A percentile compares a stretch with the other conserved stretches of the same genome.
Evolutionary conservation across 2,113 vertebrate species (phyloP).

Genomic region (Cyanoliseus patagonus): DNA sequence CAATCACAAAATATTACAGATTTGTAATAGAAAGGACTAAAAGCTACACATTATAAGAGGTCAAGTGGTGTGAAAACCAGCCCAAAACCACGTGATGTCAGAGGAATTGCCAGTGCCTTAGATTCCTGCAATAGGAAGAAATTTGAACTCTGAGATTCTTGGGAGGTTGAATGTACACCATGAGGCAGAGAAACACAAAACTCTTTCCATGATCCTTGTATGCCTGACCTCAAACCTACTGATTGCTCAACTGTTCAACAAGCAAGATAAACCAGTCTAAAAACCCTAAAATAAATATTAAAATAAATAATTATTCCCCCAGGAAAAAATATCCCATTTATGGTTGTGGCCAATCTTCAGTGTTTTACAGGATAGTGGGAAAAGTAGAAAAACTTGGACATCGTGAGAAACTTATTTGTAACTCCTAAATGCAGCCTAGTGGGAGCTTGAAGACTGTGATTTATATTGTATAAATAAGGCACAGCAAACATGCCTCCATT

Average conservation of each 20-base stretch:
- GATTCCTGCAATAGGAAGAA: not conserved
- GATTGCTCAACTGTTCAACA: not conserved
- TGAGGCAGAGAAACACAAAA: not conserved
- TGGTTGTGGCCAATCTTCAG: not conserved
- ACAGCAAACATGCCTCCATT: not conserved
- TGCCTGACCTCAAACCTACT: not conserved
- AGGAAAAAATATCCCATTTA: not conserved
- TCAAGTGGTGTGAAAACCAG: not conserved
- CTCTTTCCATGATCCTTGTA: not conserved
- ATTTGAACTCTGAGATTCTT: not conserved
- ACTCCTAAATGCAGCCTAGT: not conserved
- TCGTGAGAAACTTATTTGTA: not conserved
- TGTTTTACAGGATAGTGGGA: not conserved
- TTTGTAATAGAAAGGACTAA: not conserved
- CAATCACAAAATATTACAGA: not conserved
- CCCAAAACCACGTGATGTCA: not conserved
- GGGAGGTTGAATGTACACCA: fast-evolving
- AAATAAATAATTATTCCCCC: not conserved
- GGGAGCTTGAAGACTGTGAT: not conserved
- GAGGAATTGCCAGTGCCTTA: not conserved
- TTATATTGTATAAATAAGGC: not conserved
- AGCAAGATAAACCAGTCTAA: not conserved
- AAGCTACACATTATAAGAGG: not conserved
- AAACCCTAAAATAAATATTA: not conserved
- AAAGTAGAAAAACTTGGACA: not conserved